Evolutionary conservation across 2,888 invertebrate genomes (phyloP).

Genomic region (Hecatera dysodea): DNA sequence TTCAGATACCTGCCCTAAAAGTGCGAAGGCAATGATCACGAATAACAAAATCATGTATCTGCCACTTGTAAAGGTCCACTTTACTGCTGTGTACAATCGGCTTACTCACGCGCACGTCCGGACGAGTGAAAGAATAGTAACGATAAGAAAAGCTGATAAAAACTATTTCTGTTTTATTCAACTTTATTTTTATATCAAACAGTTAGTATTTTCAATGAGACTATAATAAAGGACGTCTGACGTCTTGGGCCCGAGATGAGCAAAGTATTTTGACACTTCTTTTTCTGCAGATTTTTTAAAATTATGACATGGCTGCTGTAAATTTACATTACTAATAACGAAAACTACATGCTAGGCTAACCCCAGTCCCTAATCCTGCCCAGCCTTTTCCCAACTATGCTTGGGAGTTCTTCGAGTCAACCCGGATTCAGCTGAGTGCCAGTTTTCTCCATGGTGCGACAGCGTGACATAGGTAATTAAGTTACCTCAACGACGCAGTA

Average conservation of each 20-base stretch:
- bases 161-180: constrained; percentile 59
- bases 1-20: neutral
- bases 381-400: no score
- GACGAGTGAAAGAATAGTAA: constrained; percentile 58
- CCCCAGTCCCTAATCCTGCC: no score
- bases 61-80: constrained; percentile 44
- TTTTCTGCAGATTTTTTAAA: no score
- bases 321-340: no score
- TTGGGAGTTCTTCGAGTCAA: no score
- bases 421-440: no score
- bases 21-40: neutral
- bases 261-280: neutral
- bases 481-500: no score
- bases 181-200: constrained; percentile 18
- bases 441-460: no score
- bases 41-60: neutral
- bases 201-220: constrained; percentile 39
- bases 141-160: constrained; percentile 61
- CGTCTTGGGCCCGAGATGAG: neutral
- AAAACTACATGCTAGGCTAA: no score
- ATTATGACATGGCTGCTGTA: no score
- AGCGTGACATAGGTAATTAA: no score
- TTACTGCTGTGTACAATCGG: constrained; percentile 47
- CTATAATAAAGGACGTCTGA: neutral
- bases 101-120: constrained; percentile 38